phyloP scores from a whole-genome alignment of 1,140 invertebrate species.

The Bombus confusus region DNA sequence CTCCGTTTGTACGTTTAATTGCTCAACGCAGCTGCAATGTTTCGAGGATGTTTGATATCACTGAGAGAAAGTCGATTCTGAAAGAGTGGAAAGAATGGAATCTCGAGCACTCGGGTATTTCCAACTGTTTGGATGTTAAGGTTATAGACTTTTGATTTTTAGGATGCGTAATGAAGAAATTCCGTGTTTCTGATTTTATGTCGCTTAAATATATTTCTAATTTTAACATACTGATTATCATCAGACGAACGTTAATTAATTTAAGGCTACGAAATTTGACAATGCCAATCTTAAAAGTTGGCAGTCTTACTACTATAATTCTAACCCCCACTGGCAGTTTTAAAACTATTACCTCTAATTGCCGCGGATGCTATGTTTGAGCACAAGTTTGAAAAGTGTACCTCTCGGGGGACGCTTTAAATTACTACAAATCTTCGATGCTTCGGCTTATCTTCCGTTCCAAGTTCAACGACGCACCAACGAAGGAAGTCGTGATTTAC shows the following conservation, averaged over 20 bases:
- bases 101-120: background rate
- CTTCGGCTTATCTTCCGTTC: conserved; percentile 54
- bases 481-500: conserved; percentile 57
- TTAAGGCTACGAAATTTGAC: background rate
- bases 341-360: background rate
- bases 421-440: conserved; percentile 50
- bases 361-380: background rate
- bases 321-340: background rate
- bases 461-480: conserved; percentile 36
- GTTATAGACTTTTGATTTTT: background rate
- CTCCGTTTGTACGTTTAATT: conserved; percentile 1
- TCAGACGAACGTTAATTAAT: background rate
- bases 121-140: background rate
- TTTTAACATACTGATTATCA: background rate
- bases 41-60: conserved; percentile 3
- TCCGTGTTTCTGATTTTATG: background rate
- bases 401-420: background rate
- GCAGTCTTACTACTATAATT: no score
- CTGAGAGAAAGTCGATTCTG: background rate
- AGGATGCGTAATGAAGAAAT: no score
- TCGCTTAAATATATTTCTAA: background rate
- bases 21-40: background rate
- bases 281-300: background rate
- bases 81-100: background rate
- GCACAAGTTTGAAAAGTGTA: background rate